Evolutionary conservation across 2,113 vertebrate genomes (phyloP), one percentile per base, ranked within the genome.

Genomic region (Dolichotis patagonum): DNA sequence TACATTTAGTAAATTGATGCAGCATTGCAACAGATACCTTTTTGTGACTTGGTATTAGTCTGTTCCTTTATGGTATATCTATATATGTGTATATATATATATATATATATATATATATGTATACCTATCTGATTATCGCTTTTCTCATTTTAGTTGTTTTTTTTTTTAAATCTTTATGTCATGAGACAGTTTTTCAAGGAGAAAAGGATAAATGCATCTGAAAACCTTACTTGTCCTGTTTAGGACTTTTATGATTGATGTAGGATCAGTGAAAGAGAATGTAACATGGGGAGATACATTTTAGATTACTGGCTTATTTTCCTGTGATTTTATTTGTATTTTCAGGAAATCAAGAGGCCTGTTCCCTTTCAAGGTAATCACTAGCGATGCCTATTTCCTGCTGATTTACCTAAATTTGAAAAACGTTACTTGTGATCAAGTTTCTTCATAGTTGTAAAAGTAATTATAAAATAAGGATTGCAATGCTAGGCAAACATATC

Each of bases 381-480:
- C 94, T 94, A 41, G 86, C 10, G 71, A 75, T 87, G 8, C 73
- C 43, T 94, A 78, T n/a, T 88, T 96, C 95, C 52, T 78, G 10
- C 86, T 95, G 52, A 41, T 62, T 95, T 94, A 32, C 20, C 75
- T 97, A 96, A 58, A 95, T 96, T 43, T 89, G 83, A 96, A 97
- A 85, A 71, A 35, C 56, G 11, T 85, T 92, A 7, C 67, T 91
- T 96, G 54, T 69, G 93, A 93, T 97, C 95, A 85, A 4, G 38
- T 97, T 97, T 97, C 88, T 97, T 82, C 78, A 95, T 90, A 46
- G 84, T 93, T 93, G 16, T 87, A 95, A 95, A 97, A 69, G 14
- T 96, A 73, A 16, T 75, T 85, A 65, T 96, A 89, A 97, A 94
- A 96, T 97, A 85, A 82, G 69, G 38, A 87, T 96, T 75, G 60